Evolutionary conservation across 2,888 invertebrate species (phyloP), one percentile per base, ranked within the genome.

Genomic region (Machimus rusticus): DNA sequence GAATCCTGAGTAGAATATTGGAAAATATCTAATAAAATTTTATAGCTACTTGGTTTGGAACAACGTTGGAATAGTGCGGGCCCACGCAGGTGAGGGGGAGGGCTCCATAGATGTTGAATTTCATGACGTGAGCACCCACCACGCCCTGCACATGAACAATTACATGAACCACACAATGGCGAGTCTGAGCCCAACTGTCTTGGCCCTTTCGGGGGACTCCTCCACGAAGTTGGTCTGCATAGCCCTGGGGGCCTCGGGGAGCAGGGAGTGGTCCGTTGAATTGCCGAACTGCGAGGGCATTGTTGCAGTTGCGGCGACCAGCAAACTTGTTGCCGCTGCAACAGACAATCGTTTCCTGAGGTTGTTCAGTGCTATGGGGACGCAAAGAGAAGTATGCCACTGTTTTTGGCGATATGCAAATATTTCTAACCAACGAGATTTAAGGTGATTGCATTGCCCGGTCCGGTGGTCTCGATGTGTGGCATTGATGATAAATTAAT

Each of bases 71-170:
- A 96, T 99, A 89, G 96, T 99, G 0, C 95, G 96, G 9, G 96
- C 96, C 90, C 97, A 97, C 91, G 95, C 95, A 0, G 94, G 94
- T 1, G 96, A 96, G 89, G 95, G 95, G 0, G 96, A 96, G 76
- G 96, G 96, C 86, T 95, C 95, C 0, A 97, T 99, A 86, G 98
- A 99, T 91, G 96, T 99, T 0, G 98, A 99, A 92, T 99, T 99
- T 92, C 99, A 99, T 90, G 98, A 99, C 93, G 95, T 96, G 0
- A 95, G 96, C 82, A 93, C 97, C 14, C 98, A 99, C 91, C 98
- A 98, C 91, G 95, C 97, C 31, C 95, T 99, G 91, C 97, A 98
- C 91, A 94, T 99, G 89, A 95, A 95, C 90, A 99, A 99, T 93
- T 96, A 95, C 91, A 93, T 96, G 66, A 95, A 96, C 89, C 98